Percentiles rank a stretch among this genome's conserved stretches.
These are phyloP conservation scores for Pitta sordida DNA, from an alignment of 2,113 vertebrate genomes.

Conservation along the genomic window DNA sequence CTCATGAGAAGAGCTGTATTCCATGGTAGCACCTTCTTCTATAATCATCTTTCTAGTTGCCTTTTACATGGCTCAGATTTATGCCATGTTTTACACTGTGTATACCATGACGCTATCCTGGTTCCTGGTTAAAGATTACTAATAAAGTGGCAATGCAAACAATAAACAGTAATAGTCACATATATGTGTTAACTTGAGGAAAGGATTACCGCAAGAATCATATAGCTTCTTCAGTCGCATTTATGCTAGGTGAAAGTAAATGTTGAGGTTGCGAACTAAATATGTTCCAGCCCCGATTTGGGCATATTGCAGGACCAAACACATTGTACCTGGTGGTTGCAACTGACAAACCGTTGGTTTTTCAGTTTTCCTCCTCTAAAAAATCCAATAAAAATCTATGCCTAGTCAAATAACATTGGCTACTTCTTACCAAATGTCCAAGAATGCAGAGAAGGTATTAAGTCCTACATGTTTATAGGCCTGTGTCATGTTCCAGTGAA, in stretches of 20 bases:
- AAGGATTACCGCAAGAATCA: not conserved
- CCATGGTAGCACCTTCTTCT: not conserved
- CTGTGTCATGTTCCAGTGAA: not conserved
- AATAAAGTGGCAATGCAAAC: not conserved
- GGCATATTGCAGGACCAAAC: not conserved
- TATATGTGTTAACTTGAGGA: not conserved
- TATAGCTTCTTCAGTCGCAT: not conserved
- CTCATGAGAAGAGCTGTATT: not conserved
- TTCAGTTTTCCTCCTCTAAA: not conserved
- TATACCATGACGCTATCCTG: too few species aligned
- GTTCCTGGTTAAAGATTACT: not conserved
- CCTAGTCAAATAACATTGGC: not conserved
- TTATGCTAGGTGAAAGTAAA: not conserved
- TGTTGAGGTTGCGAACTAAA: not conserved
- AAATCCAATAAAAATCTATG: too few species aligned
- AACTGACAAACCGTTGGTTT: not conserved
- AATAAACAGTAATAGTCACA: not conserved
- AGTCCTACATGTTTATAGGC: not conserved
- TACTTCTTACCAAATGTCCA: not conserved
- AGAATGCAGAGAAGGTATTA: not conserved
- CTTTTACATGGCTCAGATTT: not conserved
- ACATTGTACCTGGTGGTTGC: rapidly evolving
- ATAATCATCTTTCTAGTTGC: not conserved
- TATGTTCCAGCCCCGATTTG: not conserved
- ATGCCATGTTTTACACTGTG: not conserved